phyloP scores from a whole-genome alignment of 2,888 invertebrate genomes.

The Linnaemya tessellans region DNA sequence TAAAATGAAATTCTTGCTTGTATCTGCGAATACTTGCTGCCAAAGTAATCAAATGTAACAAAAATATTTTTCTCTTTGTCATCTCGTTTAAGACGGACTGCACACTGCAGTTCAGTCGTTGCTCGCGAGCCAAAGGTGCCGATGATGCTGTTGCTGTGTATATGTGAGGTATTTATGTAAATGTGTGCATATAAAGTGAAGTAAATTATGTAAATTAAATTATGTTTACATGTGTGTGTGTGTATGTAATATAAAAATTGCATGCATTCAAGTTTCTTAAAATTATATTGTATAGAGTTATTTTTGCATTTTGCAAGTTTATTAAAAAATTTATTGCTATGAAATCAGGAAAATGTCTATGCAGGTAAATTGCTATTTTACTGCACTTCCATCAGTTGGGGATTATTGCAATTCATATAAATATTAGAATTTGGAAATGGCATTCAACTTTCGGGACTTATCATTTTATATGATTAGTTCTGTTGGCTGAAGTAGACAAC shows the following conservation, averaged over 20 bases:
- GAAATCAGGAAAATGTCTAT: neutral
- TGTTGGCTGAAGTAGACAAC: too few species aligned
- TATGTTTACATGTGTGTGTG: too few species aligned
- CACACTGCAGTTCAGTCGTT: constrained; percentile 4
- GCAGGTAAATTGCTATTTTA: too few species aligned
- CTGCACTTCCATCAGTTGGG: too few species aligned
- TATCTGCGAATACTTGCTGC: neutral
- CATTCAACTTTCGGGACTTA: too few species aligned
- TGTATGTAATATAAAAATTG: neutral
- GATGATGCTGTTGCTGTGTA: neutral
- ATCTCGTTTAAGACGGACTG: neutral
- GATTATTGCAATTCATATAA: too few species aligned
- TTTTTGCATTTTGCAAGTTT: too few species aligned
- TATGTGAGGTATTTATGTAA: neutral
- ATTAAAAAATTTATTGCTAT: too few species aligned
- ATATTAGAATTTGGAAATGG: too few species aligned
- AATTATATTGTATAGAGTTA: too few species aligned
- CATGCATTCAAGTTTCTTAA: neutral
- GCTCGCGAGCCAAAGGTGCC: constrained; percentile 2
- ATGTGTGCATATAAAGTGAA: constrained; percentile 14
- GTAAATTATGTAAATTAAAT: neutral
- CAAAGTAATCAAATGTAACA: constrained; percentile 36
- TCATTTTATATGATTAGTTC: too few species aligned
- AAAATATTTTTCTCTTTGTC: neutral
- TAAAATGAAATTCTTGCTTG: neutral